These are phyloP conservation scores for Macrotus californicus DNA, from an alignment of 2,113 vertebrate species.

Conservation along the genomic window DNA sequence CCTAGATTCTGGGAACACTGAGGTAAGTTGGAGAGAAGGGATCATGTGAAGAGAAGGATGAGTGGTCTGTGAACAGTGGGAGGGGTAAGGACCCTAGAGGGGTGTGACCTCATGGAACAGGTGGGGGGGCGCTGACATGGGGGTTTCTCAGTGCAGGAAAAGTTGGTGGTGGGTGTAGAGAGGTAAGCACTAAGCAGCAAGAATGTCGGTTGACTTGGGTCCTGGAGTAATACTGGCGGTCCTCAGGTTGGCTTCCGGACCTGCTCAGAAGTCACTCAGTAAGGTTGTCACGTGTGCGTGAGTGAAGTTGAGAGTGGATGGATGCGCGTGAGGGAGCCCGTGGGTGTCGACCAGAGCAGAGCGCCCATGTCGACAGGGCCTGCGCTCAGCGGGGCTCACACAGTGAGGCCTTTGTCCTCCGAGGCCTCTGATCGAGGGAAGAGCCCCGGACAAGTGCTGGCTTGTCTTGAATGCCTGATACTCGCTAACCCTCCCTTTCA, in stretches of 20 bases:
- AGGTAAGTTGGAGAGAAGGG: neutral
- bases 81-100: neutral
- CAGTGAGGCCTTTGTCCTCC: neutral
- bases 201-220: too few relatives aligned
- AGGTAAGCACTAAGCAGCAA: neutral
- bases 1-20: neutral
- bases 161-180: neutral
- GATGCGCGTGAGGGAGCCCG: neutral
- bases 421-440: neutral
- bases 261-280: neutral
- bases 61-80: neutral
- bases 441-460: neutral
- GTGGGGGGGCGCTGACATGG: neutral
- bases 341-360: neutral
- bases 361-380: neutral
- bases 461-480: neutral
- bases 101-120: neutral
- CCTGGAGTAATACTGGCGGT: neutral
- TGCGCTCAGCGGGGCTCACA: neutral
- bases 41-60: neutral
- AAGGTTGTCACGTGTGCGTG: neutral
- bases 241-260: neutral
- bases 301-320: neutral
- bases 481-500: neutral
- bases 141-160: neutral